Evolutionary conservation across 2,797 vertebrate species (phyloP), one percentile per base, ranked within the genome.

Genomic region (Xenentodon cancila): DNA sequence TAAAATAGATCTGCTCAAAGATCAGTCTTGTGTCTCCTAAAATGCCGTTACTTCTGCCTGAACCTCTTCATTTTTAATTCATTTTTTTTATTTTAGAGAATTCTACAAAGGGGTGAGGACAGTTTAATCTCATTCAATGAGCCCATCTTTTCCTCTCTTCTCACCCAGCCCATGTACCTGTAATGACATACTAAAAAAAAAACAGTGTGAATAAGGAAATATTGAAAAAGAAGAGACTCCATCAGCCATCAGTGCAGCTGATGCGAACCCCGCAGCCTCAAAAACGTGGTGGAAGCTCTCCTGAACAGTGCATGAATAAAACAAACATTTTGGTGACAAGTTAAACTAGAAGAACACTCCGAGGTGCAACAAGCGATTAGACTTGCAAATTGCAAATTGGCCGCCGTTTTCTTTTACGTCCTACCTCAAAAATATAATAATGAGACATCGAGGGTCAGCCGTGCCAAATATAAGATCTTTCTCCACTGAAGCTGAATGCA

Each of bases 311-410:
- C 7, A 64, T 62, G 49, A 59, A 69, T 46, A 53, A 59, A 62
- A 69, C 43, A 70, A 71, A 53, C 64, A 57, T 60, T 25, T 47
- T 49, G n/a, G 60, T 69, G 55, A 34, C 9, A 22, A 3, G 7
- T 30, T 44, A 50, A 64, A 62, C 53, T 48, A 54, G 19, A 57
- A 51, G 53, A 72, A 63, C 19, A 55, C 62, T 53, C 48, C 20
- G 9, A 47, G 19, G 45, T 47, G 45, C 45, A 21, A 53, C 30
- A 40, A 25, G 37, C 62, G 53, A 67, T 75, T 9, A 73, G 49
- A 75, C 17, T 50, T 73, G 64, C 62, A 55, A 56, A 66, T 47
- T 71, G 71, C 60, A 11, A 53, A n/a, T 53, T 59, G 45, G 59
- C 51, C 62, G 22, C 17, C 47, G 59, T 18, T 72, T 47, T 37